Percentiles rank a stretch among this genome's conserved stretches.
These are phyloP conservation scores for Nothoprocta pentlandii DNA, from an alignment of 2,113 vertebrate species.

Conservation along the genomic window DNA sequence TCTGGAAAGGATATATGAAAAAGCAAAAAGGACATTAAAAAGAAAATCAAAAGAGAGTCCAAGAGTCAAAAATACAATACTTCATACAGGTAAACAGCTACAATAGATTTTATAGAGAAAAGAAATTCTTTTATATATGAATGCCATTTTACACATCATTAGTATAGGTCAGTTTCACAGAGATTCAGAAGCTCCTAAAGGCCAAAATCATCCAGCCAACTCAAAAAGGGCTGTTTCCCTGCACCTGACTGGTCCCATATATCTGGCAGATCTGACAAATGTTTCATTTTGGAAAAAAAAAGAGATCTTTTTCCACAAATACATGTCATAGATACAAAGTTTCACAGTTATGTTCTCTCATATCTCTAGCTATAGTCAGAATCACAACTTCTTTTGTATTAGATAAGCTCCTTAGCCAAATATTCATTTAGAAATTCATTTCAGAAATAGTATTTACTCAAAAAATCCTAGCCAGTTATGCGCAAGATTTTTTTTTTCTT, in stretches of 20 bases:
- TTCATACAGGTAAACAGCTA: neutral
- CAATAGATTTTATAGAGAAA: neutral
- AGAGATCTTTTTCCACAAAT: too few species aligned
- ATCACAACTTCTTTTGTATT: neutral
- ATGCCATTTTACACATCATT: neutral
- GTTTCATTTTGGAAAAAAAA: neutral
- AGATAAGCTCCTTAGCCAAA: neutral
- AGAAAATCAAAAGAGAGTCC: neutral
- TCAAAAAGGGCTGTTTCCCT: neutral
- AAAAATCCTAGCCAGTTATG: neutral
- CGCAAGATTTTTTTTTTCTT: neutral
- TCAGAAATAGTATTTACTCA: neutral
- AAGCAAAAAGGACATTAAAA: neutral
- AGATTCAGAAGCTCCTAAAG: neutral
- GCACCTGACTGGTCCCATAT: neutral
- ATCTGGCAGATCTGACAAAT: neutral
- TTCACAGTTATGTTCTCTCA: neutral
- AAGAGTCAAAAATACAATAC: neutral
- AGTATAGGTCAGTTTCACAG: neutral
- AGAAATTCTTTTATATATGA: neutral
- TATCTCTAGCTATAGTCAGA: neutral
- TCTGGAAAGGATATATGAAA: neutral
- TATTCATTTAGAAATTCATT: neutral
- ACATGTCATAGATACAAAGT: neutral
- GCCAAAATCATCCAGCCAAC: neutral